These are phyloP conservation scores for Pseudorasbora parva DNA, from an alignment of 2,113 vertebrate genomes.

Conservation along the genomic window DNA sequence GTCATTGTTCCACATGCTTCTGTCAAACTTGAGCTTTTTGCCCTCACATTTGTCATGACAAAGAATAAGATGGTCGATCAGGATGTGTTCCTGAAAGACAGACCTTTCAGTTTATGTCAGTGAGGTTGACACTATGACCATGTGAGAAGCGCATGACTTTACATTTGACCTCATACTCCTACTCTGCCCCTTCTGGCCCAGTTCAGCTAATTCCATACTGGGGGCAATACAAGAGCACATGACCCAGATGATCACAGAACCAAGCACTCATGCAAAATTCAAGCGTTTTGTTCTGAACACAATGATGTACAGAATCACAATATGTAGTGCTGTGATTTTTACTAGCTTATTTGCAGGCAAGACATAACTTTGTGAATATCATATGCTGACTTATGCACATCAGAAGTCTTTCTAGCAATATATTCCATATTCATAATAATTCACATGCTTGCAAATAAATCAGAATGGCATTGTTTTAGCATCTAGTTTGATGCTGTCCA, in stretches of 20 bases:
- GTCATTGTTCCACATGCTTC: not conserved
- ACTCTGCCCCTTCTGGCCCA: constrained; percentile 33
- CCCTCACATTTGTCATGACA: not conserved
- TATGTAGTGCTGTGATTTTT: not conserved
- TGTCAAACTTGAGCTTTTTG: not conserved
- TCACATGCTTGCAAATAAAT: not conserved
- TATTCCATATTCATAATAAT: not conserved
- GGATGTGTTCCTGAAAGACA: not conserved
- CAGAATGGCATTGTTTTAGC: constrained; percentile 24
- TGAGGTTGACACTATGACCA: constrained; percentile 2
- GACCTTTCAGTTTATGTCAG: not conserved
- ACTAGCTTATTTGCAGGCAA: not conserved
- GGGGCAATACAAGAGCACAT: constrained; percentile 16
- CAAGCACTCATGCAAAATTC: not conserved
- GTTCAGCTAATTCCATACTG: not conserved
- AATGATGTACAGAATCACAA: not conserved
- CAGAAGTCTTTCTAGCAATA: not conserved
- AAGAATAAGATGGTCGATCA: not conserved
- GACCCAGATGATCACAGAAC: constrained; percentile 35
- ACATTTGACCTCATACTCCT: constrained; percentile 34
- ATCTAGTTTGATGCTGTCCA: not conserved
- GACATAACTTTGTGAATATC: not conserved
- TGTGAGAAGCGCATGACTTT: constrained; percentile 32
- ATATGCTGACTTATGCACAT: not conserved
- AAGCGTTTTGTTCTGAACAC: not conserved